A percentile compares a stretch with the other conserved stretches of the same genome.
Conservation (phyloP, 2,888 invertebrate species). For the Conchocele bisecta region DNA sequence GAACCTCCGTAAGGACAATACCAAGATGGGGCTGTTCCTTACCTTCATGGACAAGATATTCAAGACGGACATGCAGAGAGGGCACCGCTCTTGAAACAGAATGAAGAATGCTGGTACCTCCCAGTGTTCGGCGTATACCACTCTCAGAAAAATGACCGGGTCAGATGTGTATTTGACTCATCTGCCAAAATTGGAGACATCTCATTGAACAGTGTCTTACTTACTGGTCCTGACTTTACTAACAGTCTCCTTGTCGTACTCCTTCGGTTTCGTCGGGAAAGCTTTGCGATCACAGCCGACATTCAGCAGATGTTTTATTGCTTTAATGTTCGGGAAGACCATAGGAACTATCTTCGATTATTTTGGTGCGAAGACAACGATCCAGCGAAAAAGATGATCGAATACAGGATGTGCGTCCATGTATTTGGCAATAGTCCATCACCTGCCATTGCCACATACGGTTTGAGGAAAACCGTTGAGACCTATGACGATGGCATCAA, state of each 20-base stretch:
- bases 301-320: conserved; percentile 57
- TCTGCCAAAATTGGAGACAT: too few species aligned
- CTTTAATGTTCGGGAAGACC: conserved; percentile 29
- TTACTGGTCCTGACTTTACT: conserved; percentile 45
- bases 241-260: conserved; percentile 48
- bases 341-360: conserved; percentile 40
- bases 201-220: conserved; percentile 11
- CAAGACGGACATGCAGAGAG: not conserved
- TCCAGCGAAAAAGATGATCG: conserved; percentile 9
- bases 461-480: conserved; percentile 18
- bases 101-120: conserved; percentile 9
- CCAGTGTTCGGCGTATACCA: conserved; percentile 1
- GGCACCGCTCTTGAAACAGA: not conserved
- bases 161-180: conserved; percentile 54
- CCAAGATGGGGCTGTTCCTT: not conserved
- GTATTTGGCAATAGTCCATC: conserved; percentile 31
- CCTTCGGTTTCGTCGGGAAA: conserved; percentile 32
- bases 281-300: conserved; percentile 43
- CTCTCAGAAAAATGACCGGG: conserved; percentile 6
- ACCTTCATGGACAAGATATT: conserved; percentile 7
- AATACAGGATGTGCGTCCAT: conserved; percentile 44
- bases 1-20: not conserved
- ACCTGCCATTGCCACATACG: conserved; percentile 31
- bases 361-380: conserved; percentile 52
- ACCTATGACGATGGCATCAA: conserved; percentile 13